These are phyloP conservation scores for Pristionchus mayeri DNA, from an alignment of 2,888 invertebrate genomes.

Conservation along the genomic window DNA sequence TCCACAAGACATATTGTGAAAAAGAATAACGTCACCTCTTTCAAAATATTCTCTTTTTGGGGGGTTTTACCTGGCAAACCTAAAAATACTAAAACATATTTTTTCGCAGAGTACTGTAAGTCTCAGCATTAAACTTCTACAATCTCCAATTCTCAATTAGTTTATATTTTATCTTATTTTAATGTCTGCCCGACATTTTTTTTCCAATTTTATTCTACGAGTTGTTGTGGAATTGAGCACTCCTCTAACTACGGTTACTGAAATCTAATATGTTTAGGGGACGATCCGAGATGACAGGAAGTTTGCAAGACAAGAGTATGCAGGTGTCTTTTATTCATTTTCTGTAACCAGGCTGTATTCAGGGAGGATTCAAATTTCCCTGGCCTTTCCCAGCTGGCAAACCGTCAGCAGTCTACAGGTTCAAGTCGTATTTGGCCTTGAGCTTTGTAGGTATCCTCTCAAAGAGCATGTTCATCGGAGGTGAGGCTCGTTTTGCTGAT, in stretches of 20 bases:
- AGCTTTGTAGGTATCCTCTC: conserved; percentile 65
- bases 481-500: conserved; percentile 42
- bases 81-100: not conserved
- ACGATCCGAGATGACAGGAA: conserved; percentile 30
- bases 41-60: no score
- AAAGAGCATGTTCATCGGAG: conserved; percentile 65
- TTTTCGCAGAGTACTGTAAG: not conserved
- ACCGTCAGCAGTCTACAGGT: conserved; percentile 62
- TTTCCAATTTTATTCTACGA: no score
- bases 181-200: no score
- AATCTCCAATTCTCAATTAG: no score
- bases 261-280: no score
- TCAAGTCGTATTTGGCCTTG: conserved; percentile 67
- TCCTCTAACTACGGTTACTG: no score
- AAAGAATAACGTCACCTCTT: no score
- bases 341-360: not conserved
- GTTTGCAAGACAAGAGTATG: conserved; percentile 33
- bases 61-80: not conserved
- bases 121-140: not conserved
- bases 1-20: no score
- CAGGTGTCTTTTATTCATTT: not conserved
- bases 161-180: no score
- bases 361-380: conserved; percentile 65
- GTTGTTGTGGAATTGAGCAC: not conserved
- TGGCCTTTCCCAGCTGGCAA: conserved; percentile 72